phyloP scores from a whole-genome alignment of 1,140 invertebrate species.

The Temnothorax curvispinosus region DNA sequence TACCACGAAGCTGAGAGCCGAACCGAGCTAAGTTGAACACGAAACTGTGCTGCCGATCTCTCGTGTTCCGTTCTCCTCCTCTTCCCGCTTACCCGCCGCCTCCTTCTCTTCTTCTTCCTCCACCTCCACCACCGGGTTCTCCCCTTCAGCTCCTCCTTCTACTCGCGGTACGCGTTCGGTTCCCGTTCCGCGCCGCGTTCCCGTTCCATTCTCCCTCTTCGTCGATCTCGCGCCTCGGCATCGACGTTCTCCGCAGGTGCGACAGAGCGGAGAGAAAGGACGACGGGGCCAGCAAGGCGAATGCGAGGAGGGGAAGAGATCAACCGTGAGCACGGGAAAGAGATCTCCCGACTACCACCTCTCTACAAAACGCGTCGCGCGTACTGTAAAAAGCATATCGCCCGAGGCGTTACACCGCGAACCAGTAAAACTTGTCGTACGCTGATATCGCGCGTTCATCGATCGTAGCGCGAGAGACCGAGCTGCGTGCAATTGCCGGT shows the following conservation, averaged over 20 bases:
- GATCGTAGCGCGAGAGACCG: conserved; percentile 6
- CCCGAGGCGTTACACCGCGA: conserved; percentile 84
- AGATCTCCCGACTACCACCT: conserved; percentile 78
- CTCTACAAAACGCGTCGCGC: conserved; percentile 73
- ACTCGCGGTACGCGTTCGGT: conserved; percentile 70
- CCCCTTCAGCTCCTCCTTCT: conserved; percentile 75
- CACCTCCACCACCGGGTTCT: conserved; percentile 66
- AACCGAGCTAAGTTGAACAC: conserved; percentile 77
- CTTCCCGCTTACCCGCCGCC: conserved; percentile 49
- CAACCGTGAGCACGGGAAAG: conserved; percentile 68
- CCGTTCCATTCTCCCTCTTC: conserved; percentile 72
- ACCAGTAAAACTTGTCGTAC: conserved; percentile 85
- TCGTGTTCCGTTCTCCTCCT: conserved; percentile 80
- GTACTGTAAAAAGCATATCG: conserved; percentile 82
- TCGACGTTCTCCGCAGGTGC: conserved; percentile 58
- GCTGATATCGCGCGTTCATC: conserved; percentile 71
- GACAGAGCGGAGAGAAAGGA: conserved; percentile 68
- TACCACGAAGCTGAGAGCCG: conserved; percentile 72
- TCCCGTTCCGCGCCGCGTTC: conserved; percentile 76
- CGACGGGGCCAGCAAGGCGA: conserved; percentile 40
- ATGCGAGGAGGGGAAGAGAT: conserved; percentile 51
- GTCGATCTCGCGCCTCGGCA: conserved; percentile 52
- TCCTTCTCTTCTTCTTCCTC: conserved; percentile 68
- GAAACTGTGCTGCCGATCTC: conserved; percentile 84
- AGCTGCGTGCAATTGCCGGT: not conserved